These are phyloP conservation scores for Drosophila mulleri DNA, from an alignment of 2,888 invertebrate genomes.

Conservation along the genomic window DNA sequence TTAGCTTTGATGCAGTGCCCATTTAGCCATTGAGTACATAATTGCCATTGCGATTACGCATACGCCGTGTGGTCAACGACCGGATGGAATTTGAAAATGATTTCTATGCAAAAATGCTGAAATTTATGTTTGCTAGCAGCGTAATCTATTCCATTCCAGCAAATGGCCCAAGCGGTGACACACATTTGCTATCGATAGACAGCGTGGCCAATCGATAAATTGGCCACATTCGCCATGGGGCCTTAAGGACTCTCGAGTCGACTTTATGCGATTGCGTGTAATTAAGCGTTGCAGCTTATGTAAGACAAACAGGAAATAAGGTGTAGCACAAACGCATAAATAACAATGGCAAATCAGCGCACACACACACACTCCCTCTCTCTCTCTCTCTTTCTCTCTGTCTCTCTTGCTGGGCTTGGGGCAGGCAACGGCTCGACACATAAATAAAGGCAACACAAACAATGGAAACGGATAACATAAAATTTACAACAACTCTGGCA, in stretches of 20 bases:
- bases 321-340: constrained; percentile 77
- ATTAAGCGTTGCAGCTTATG: constrained; percentile 78
- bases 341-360: constrained; percentile 64
- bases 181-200: constrained; percentile 28
- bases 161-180: constrained; percentile 17
- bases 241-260: not conserved
- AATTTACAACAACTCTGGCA: constrained; percentile 71
- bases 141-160: no score
- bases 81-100: constrained; percentile 37
- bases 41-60: constrained; percentile 72
- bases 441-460: constrained; percentile 74
- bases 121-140: not conserved
- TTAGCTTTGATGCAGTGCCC: constrained; percentile 73
- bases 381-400: constrained; percentile 29
- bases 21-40: constrained; percentile 64
- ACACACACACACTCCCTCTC: constrained; percentile 31
- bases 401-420: not conserved
- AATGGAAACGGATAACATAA: constrained; percentile 79
- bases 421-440: constrained; percentile 44
- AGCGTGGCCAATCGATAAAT: constrained; percentile 21
- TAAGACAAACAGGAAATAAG: constrained; percentile 80
- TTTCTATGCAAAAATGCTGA: constrained; percentile 18
- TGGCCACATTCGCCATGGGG: not conserved
- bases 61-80: constrained; percentile 66
- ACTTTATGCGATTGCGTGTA: constrained; percentile 59